These are phyloP conservation scores for Podabrus alpinus DNA, from an alignment of 2,888 invertebrate species.

Conservation along the genomic window DNA sequence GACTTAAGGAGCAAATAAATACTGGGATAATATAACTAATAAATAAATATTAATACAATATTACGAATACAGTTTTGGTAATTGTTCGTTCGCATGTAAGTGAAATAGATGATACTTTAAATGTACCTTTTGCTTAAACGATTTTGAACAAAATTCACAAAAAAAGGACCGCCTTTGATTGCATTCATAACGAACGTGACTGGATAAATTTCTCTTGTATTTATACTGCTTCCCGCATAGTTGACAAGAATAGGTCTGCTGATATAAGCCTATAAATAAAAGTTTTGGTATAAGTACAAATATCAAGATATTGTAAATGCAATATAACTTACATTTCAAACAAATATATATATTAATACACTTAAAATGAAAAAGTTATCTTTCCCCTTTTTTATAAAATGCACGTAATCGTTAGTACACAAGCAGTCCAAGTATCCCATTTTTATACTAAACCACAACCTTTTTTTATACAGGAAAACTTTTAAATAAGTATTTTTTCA, in stretches of 20 bases:
- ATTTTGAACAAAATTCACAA: slow-evolving; percentile 50
- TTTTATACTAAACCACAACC: neutral
- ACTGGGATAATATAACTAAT: neutral
- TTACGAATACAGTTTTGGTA: neutral
- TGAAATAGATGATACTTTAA: slow-evolving; percentile 49
- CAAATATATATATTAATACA: neutral
- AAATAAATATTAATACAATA: neutral
- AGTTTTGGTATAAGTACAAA: neutral
- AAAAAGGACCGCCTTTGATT: slow-evolving; percentile 53
- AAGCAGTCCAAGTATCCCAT: neutral
- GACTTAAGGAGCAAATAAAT: neutral
- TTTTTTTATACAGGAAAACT: neutral
- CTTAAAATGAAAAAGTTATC: neutral
- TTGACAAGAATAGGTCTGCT: neutral
- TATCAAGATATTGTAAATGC: neutral
- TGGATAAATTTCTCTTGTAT: slow-evolving; percentile 71
- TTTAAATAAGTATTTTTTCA: neutral
- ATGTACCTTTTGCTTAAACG: slow-evolving; percentile 53
- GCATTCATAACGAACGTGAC: slow-evolving; percentile 60
- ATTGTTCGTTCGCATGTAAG: slow-evolving; percentile 37
- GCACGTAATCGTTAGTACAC: neutral
- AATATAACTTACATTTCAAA: neutral
- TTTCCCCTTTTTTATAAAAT: neutral
- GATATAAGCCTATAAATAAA: slow-evolving; percentile 14
- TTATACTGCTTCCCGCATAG: slow-evolving; percentile 68